Percentiles rank a stretch among this genome's conserved stretches.
Evolutionary conservation across 2,797 vertebrate species (phyloP).

Genomic region (Aldrovandia affinis): DNA sequence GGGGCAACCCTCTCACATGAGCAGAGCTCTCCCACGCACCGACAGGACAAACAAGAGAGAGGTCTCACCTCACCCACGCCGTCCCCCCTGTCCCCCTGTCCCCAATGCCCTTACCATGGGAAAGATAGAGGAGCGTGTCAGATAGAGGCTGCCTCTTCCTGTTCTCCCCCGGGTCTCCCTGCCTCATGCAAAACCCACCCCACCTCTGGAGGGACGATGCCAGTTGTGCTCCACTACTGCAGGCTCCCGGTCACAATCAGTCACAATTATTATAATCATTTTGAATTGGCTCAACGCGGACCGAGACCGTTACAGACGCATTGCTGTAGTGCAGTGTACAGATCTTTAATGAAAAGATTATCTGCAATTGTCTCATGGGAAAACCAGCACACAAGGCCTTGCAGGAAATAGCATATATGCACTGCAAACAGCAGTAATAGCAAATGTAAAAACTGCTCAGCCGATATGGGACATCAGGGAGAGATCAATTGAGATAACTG

Average conservation of each 20-base stretch:
- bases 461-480: neutral
- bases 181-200: neutral
- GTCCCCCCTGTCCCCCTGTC: neutral
- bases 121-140: neutral
- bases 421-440: neutral
- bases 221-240: neutral
- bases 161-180: neutral
- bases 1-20: neutral
- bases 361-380: neutral
- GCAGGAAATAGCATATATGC: neutral
- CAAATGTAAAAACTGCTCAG: neutral
- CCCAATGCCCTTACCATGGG: neutral
- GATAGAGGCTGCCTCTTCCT: neutral
- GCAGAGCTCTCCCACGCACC: neutral
- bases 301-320: no score
- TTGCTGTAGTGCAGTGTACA: neutral
- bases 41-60: slow-evolving; percentile 7
- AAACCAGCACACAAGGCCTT: neutral
- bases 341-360: no score
- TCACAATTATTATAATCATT: neutral
- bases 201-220: neutral
- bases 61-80: neutral
- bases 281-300: neutral
- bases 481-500: slow-evolving; percentile 13
- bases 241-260: neutral